Base-by-base conservation (phyloP, 2,797 vertebrate species). In the Enteromius thamalakanensis region DNA sequence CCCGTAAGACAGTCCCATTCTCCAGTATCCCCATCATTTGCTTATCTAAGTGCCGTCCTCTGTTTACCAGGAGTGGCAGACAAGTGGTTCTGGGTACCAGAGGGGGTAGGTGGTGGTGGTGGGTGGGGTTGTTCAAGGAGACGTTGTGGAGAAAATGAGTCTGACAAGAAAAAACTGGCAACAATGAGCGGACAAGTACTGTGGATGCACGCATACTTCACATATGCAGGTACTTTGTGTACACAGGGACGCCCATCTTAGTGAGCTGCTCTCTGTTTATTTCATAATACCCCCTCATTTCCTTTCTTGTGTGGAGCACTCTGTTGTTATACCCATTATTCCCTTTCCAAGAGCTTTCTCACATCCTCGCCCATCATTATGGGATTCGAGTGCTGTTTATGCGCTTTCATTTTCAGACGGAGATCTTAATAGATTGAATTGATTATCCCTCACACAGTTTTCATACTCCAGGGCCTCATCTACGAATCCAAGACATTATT, bases 301-400 rank as follows among this genome's bases (percentile, higher is more conserved):
- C 78, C 86, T 85, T 85, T 87, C 87, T 87, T 84, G 74, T 58
- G 60, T 87, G 82, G 78, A 90, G 87, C 86, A 87, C 87, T 89
- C 82, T 86, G 88, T 88, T 87, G 87, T 88, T 87, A 85, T 85
- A 84, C 83, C 84, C 88, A 90, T 90, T 90, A 88, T 87, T 88
- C 82, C 82, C 78, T 87, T 87, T 87, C 86, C 85, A 83, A 87
- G 86, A 87, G 87, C 86, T 90, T 90, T 89, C 85, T 88, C 86
- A 87, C 88, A 90, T 87, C 84, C 86, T 86, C 84, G 83, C 80
- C 76, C 80, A 82, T 89, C 85, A 88, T 84, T 86, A 86, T 76
- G 77, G 77, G 64, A 86, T 86, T 89, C 75, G 84, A 89, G 85
- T 87, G 87, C 87, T 89, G 85, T 85, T 89, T 87, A 88, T 87